Evolutionary conservation across 2,113 vertebrate genomes (phyloP), one percentile per base, ranked within the genome.

Genomic region (Myocastor coypus): DNA sequence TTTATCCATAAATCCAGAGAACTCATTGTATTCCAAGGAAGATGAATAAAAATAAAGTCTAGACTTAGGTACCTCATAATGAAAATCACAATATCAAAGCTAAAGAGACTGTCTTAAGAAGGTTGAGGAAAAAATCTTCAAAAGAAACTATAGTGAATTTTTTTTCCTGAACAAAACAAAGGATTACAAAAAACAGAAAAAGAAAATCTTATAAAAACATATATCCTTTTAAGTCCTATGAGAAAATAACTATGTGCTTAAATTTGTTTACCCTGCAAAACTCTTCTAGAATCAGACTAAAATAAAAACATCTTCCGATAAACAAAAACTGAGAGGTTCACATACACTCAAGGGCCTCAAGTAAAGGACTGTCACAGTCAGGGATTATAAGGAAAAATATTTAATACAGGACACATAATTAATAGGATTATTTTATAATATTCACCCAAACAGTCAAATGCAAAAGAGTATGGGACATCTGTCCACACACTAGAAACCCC

Each of bases 31-130:
- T 17, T 77, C 73, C 73, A 77, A 77, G 73, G 12, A 50, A 77
- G 26, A 77, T 55, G 55, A 88, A 83, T 50, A 94, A 94, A 94
- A 94, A 73, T 34, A 89, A 82, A 61, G 68, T 24, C 59, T 40
- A 59, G 71, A 78, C 30, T 69, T 73, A 24, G 22, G 24, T 14
- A 40, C 16, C 26, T 86, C 81, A 64, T 68, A 68, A 73, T 61
- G 11, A 66, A 96, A 64, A 50, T 52, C 34, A 95, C 19, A 16
- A 89, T 24, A 77, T 14, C 82, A 66, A 89, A 42, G 16, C 66
- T 82, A 64, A 73, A 86, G 42, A 80, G 52, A 80, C 46, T n/a
- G 77, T 59, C 40, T 61, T 66, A 80, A 71, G 40, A 34, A 28
- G 7, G 81, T 19, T 75, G 11, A 83, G 68, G 50, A 86, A 87